Evolutionary conservation across 2,113 vertebrate species (phyloP).

Genomic region (Callipepla californica): DNA sequence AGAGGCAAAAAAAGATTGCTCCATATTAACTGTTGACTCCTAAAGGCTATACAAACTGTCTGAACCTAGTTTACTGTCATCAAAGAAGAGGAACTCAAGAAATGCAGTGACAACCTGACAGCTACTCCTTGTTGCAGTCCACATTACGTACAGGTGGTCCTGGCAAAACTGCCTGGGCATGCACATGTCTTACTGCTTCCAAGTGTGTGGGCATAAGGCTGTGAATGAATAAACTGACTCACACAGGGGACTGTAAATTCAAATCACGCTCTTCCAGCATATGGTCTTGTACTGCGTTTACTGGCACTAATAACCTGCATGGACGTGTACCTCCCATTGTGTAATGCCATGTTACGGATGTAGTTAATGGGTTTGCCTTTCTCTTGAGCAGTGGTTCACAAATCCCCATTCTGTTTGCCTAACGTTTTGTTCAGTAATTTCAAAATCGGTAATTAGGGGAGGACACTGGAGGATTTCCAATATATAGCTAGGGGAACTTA

Average conservation of each 20-base stretch:
- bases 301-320: neutral
- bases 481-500: neutral
- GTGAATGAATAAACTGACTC: neutral
- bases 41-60: neutral
- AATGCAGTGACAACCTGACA: neutral
- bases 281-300: neutral
- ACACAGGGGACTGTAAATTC: neutral
- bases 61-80: neutral
- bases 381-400: neutral
- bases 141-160: neutral
- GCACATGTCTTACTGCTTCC: neutral
- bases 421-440: neutral
- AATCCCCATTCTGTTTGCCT: neutral
- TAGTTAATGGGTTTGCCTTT: neutral
- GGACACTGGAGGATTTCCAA: neutral
- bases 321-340: neutral
- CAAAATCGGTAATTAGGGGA: neutral
- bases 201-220: neutral
- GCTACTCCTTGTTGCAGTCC: neutral
- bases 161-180: neutral
- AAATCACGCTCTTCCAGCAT: neutral
- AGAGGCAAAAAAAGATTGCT: neutral
- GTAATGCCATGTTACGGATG: neutral
- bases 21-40: neutral
- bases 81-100: neutral